phyloP scores from a whole-genome alignment of 2,113 vertebrate species.

The Hepsetus odoe region DNA sequence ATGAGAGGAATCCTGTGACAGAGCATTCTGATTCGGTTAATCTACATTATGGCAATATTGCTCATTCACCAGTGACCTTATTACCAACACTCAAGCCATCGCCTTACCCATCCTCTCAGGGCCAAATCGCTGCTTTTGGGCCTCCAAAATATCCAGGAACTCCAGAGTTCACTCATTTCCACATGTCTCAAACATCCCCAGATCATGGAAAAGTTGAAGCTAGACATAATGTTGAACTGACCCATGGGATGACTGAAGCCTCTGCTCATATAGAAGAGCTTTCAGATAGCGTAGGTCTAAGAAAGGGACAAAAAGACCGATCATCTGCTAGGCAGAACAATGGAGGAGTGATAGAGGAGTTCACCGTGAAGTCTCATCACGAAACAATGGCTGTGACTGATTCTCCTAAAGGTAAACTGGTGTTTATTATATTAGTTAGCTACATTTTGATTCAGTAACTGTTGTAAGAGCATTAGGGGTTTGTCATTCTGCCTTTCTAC shows the following conservation, averaged over 20 bases:
- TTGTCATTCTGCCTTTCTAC: too few species aligned
- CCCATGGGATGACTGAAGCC: neutral
- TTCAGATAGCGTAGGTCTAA: slow-evolving; percentile 1
- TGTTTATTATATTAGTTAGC: neutral
- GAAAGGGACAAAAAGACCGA: slow-evolving; percentile 15
- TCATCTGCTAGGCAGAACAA: slow-evolving; percentile 7
- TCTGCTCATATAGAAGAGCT: slow-evolving; percentile 19
- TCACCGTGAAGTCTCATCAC: slow-evolving; percentile 23
- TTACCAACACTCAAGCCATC: slow-evolving; percentile 23
- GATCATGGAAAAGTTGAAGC: neutral
- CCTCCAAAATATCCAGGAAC: neutral
- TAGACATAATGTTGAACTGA: neutral
- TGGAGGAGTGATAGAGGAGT: slow-evolving; percentile 3
- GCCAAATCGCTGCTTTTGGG: neutral
- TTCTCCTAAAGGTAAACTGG: slow-evolving; percentile 11
- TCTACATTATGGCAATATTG: neutral
- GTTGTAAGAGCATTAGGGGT: too few species aligned
- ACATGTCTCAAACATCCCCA: neutral
- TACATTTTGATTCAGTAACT: neutral
- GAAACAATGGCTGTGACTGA: neutral
- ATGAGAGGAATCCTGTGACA: neutral
- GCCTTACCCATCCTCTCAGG: slow-evolving; percentile 11
- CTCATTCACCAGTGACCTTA: neutral
- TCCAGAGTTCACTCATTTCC: neutral
- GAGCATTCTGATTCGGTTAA: neutral